Evolutionary conservation across 2,797 vertebrate genomes (phyloP).

Genomic region (Anguilla marmorata): DNA sequence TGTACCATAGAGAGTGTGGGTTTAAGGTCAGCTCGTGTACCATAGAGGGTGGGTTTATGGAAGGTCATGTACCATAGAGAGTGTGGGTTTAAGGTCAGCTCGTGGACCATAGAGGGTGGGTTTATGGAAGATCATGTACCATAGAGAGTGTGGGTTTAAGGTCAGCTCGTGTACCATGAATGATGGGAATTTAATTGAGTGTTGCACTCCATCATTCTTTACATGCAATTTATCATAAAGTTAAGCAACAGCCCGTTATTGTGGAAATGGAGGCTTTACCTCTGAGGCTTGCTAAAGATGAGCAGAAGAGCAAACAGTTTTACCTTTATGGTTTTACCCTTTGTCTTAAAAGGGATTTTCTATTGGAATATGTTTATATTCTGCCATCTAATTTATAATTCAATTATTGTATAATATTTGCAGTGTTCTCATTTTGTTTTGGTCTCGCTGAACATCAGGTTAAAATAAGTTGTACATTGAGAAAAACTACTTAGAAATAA

Average conservation of each 20-base stretch:
- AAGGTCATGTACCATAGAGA: too few relatives aligned
- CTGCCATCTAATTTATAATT: constrained; percentile 79
- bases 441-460: constrained; percentile 42
- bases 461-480: constrained; percentile 54
- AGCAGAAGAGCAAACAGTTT: background rate
- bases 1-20: too few relatives aligned
- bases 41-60: too few relatives aligned
- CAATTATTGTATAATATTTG: constrained; percentile 71
- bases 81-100: too few relatives aligned
- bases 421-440: constrained; percentile 67
- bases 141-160: too few relatives aligned
- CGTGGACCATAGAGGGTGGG: too few relatives aligned
- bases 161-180: too few relatives aligned
- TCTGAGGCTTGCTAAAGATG: background rate
- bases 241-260: background rate
- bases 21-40: too few relatives aligned
- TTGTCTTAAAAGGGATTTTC: constrained; percentile 67
- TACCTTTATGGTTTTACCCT: constrained; percentile 38
- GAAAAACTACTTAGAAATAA: constrained; percentile 53
- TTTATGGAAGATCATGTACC: too few relatives aligned
- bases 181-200: background rate
- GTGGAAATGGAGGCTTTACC: background rate
- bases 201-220: background rate
- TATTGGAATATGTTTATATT: constrained; percentile 84
- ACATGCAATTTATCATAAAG: background rate